These are phyloP conservation scores for Athene noctua DNA, from an alignment of 2,113 vertebrate genomes.

Conservation along the genomic window DNA sequence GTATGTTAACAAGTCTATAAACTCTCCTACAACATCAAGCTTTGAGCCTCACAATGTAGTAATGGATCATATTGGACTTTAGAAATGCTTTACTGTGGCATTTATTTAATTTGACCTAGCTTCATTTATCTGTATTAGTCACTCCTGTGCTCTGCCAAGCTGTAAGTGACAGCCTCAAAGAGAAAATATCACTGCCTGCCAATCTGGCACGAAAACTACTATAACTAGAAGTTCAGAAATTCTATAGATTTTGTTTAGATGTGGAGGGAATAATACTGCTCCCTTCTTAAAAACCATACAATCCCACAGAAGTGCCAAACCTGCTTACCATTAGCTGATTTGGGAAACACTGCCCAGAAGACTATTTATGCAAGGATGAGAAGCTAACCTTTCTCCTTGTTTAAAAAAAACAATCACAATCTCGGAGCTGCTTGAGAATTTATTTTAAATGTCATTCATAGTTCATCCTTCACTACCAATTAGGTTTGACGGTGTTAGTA, in stretches of 20 bases:
- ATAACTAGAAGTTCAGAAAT: background rate
- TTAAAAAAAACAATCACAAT: background rate
- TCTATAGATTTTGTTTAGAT: background rate
- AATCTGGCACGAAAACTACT: background rate
- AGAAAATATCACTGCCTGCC: conserved; percentile 13
- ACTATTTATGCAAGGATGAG: background rate
- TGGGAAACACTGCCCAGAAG: background rate
- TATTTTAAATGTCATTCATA: background rate
- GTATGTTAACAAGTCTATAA: background rate
- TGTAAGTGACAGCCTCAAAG: conserved; percentile 20
- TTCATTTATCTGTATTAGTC: conserved; percentile 2
- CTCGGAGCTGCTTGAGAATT: background rate
- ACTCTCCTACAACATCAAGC: background rate
- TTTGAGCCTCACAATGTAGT: background rate
- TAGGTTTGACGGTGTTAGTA: background rate
- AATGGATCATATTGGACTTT: background rate
- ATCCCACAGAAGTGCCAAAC: background rate
- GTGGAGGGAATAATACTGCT: background rate
- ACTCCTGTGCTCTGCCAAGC: background rate
- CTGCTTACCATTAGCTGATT: background rate
- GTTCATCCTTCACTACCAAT: background rate
- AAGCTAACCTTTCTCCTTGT: background rate
- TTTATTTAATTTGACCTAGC: conserved; percentile 4
- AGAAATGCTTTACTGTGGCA: background rate
- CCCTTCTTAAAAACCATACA: background rate